Evolutionary conservation across 2,797 vertebrate species (phyloP).

Genomic region (Triplophysa yarkandensis): DNA sequence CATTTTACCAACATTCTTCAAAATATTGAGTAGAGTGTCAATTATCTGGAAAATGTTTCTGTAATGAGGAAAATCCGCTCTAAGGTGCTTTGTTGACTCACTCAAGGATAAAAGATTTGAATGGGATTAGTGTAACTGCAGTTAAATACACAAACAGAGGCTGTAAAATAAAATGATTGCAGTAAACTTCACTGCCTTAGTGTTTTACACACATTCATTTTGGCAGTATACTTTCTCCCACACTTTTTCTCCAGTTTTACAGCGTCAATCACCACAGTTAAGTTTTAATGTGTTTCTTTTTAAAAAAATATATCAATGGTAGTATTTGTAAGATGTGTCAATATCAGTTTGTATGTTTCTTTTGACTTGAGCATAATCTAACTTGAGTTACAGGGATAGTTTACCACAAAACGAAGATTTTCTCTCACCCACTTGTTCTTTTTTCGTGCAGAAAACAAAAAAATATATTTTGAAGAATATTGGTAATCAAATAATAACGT

Average conservation of each 20-base stretch:
- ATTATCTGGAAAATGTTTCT: constrained; percentile 4
- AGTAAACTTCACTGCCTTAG: constrained; percentile 12
- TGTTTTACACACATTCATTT: constrained; percentile 1
- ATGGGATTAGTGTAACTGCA: constrained; percentile 21
- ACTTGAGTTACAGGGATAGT: too few relatives aligned
- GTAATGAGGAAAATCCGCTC: constrained; percentile 29
- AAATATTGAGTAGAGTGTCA: constrained; percentile 6
- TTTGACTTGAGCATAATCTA: not conserved
- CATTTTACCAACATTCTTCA: constrained; percentile 1
- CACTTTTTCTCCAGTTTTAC: not conserved
- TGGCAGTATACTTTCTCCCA: not conserved
- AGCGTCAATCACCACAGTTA: not conserved
- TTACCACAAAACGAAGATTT: too few relatives aligned
- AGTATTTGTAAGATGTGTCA: not conserved
- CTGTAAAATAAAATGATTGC: not conserved
- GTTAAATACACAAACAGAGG: not conserved
- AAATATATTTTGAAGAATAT: too few relatives aligned
- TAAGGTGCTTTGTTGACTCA: constrained; percentile 13
- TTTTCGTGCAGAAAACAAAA: too few relatives aligned
- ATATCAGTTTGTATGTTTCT: not conserved
- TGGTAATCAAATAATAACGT: too few relatives aligned
- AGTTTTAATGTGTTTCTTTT: not conserved
- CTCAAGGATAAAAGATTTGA: constrained; percentile 21
- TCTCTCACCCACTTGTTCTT: too few relatives aligned
- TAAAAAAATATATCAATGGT: not conserved